phyloP scores from a whole-genome alignment of 2,888 invertebrate species.

The Phortica okadai region DNA sequence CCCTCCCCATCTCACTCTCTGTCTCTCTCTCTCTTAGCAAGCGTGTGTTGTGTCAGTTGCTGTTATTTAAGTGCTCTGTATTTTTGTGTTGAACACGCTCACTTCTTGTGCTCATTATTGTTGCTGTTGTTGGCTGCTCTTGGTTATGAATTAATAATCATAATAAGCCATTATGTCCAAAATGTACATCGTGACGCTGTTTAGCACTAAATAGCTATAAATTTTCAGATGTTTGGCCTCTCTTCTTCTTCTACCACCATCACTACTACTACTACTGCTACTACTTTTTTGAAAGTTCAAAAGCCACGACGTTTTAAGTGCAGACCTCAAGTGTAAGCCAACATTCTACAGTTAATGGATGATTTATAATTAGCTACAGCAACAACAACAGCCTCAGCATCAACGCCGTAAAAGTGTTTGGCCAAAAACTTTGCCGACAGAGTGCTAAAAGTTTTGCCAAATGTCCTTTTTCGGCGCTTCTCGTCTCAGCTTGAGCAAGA shows the following conservation, averaged over 20 bases:
- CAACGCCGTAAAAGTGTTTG: not conserved
- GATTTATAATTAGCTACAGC: not conserved
- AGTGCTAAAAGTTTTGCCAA: no score
- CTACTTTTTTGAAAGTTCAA: not conserved
- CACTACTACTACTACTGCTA: not conserved
- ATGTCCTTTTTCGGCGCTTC: no score
- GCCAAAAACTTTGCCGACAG: no score
- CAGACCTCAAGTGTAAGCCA: not conserved
- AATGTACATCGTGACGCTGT: conserved; percentile 43
- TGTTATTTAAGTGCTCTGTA: conserved; percentile 1
- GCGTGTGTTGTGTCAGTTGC: conserved; percentile 4
- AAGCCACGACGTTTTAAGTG: conserved; percentile 1
- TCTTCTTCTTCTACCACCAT: not conserved
- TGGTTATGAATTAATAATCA: conserved; percentile 61
- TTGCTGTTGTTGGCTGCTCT: conserved; percentile 38
- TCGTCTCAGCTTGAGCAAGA: no score
- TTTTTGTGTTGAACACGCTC: conserved; percentile 31
- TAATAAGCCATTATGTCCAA: conserved; percentile 58
- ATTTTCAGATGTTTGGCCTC: conserved; percentile 5
- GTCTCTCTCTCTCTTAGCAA: not conserved
- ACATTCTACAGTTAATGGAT: conserved; percentile 7
- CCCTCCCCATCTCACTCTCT: not conserved
- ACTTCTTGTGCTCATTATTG: conserved; percentile 45
- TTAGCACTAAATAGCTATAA: conserved; percentile 46
- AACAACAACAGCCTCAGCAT: not conserved